Base-by-base conservation (phyloP, 2,113 vertebrate genomes). In the Elephas maximus region DNA sequence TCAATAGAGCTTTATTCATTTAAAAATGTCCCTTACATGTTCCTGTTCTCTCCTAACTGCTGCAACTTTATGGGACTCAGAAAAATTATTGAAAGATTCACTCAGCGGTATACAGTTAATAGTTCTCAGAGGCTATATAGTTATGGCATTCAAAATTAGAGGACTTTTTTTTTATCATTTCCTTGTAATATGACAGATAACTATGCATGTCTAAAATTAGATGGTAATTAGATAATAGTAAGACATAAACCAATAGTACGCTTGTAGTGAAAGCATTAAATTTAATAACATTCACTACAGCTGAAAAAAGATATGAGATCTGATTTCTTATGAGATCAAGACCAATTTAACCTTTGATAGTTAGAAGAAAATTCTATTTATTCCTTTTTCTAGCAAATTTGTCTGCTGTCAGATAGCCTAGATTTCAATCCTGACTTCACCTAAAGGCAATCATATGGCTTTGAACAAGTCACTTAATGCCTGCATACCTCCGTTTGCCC, bases 181-280 rank as follows among this genome's bases (percentile, higher is more conserved):
- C 74, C 20, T 79, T 91, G 37, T 71, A 67, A 88, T 89, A 93
- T 87, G 37, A 88, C 33, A 88, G 87, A 94, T 86, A 57, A 69
- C 53, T 79, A 82, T 57, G 28, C 41, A 78, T 79, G 41, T 63
- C 74, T 87, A 90, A 95, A 93, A 83, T 76, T 90, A 91, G 62
- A 83, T 65, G 30, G 11, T 93, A 96, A 96, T 89, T 97, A 96
- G 74, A 89, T 96, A 95, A 92, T 15, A 79, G 63, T 74, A 93
- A 93, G 48, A 63, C n/a, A 76, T 87, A 87, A 96, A 82, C 37
- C 84, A 92, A 67, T 84, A 95, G 33, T 93, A 83, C 14, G 86
- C 12, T 45, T 93, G 83, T 89, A 95, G 15, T 30, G 17, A 90
- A 93, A 96, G 41, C 51, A 93, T 71, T 96, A 73, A 89, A 94